Evolutionary conservation across 2,888 invertebrate species (phyloP).

Genomic region (Pyrochroa serraticornis): DNA sequence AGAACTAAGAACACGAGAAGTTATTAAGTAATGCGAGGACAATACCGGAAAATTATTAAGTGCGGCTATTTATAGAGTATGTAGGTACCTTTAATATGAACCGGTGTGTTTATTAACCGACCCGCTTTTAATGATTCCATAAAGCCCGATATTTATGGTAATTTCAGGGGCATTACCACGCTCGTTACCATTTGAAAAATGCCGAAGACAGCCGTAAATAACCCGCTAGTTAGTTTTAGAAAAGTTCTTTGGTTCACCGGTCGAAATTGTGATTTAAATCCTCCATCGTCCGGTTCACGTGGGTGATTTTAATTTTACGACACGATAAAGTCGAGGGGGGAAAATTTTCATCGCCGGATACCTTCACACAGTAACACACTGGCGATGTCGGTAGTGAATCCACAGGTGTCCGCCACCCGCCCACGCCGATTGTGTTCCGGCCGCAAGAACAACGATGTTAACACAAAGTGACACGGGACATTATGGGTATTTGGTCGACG

Average conservation of each 20-base stretch:
- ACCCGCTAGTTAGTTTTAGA: background rate
- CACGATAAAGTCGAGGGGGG: constrained; percentile 14
- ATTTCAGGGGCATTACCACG: constrained; percentile 6
- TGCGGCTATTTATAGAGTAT: constrained; percentile 18
- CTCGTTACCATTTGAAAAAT: constrained; percentile 27
- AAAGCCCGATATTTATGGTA: constrained; percentile 24
- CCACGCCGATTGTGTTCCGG: constrained; percentile 41
- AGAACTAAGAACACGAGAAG: constrained; percentile 3
- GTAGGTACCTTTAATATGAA: constrained; percentile 20
- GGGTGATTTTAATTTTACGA: constrained; percentile 10
- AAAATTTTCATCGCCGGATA: constrained; percentile 9
- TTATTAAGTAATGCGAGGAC: constrained; percentile 21
- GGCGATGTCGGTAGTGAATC: constrained; percentile 36
- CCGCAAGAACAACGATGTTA: constrained; percentile 47
- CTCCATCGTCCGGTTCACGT: constrained; percentile 7
- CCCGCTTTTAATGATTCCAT: constrained; percentile 26
- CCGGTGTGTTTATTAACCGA: constrained; percentile 15
- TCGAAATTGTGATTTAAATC: too few relatives aligned
- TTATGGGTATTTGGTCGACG: constrained; percentile 45
- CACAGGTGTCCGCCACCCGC: constrained; percentile 45
- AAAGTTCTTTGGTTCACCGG: background rate
- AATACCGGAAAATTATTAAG: constrained; percentile 22
- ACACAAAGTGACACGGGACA: constrained; percentile 45
- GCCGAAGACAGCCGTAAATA: constrained; percentile 1
- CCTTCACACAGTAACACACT: background rate